Evolutionary conservation across 2,888 invertebrate genomes (phyloP), one percentile per base, ranked within the genome.

Genomic region (Ormia ochracea): DNA sequence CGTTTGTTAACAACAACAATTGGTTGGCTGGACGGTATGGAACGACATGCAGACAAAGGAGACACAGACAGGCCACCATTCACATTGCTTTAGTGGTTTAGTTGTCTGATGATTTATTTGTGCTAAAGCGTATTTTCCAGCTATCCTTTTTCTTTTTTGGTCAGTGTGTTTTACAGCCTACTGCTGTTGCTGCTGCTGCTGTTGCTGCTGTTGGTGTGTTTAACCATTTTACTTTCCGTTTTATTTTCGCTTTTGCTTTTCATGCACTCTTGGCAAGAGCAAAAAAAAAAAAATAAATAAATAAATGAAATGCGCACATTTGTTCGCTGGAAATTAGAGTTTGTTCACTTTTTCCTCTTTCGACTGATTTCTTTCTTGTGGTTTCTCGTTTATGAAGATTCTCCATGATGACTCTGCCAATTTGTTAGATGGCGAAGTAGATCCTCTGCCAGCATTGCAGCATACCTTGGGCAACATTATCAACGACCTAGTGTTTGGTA

Each of bases 401-500:
- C 82, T 84, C 52, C 81, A 82, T 79, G 83, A 82, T 59, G 84
- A 82, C 82, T 74, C 85, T 81, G 83, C 78, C 61, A 78, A 81
- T 63, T 87, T 89, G n/a, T 83, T 85, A 88, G 90, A 88, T 74
- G 80, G 65, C 38, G 50, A 87, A 45, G 85, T 80, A 33, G 52
- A 89, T 82, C 90, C 90, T 10, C 82, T 85, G 82, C 84, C 85
- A 3, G 85, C 84, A 10, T 84, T 90, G 21, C 88, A 88, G n/a
- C 94, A 96, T 86, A 92, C 92, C 31, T 85, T 96, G 79, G 96
- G 96, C 21, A 95, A 95, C 84, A 91, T 94, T 19, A 91, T 96
- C 72, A 95, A 95, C 85, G 92, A 92, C 82, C 90, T 96, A 52
- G 94, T 96, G 17, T 95, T 96, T 85, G 96, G 96, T 0, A 92